These are phyloP conservation scores for Bombus sylvicola DNA, from an alignment of 1,140 invertebrate species.

Conservation along the genomic window DNA sequence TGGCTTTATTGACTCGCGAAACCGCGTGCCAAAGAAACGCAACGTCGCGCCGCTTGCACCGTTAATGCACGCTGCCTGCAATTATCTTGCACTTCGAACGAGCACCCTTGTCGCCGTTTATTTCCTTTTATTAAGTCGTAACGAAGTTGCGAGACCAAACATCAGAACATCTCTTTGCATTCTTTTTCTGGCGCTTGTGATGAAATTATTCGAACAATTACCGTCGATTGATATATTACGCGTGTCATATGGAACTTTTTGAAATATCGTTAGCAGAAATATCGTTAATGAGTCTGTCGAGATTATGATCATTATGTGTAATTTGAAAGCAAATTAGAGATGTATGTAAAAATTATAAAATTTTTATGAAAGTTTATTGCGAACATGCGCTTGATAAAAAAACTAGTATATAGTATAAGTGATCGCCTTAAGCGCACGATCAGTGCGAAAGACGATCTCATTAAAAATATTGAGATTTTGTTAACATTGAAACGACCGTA, in stretches of 20 bases:
- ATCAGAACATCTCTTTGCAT: neutral
- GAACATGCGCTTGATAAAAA: neutral
- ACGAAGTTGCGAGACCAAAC: neutral
- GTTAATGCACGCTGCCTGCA: conserved; percentile 30
- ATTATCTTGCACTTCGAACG: conserved; percentile 21
- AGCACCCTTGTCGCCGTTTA: neutral
- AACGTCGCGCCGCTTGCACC: neutral
- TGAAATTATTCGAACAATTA: no score
- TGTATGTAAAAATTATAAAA: no score
- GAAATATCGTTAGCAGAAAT: neutral
- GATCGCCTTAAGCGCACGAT: neutral
- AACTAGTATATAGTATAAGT: neutral
- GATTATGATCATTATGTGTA: no score
- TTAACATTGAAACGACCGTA: neutral
- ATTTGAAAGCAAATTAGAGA: no score
- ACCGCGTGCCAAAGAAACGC: conserved; percentile 53
- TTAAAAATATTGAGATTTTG: neutral
- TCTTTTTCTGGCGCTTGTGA: neutral
- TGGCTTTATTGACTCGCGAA: conserved; percentile 62
- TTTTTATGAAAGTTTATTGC: no score
- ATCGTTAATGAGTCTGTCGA: no score
- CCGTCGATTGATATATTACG: no score
- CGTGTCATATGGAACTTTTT: neutral
- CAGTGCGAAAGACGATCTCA: neutral
- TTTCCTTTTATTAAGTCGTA: neutral